Percentiles rank a stretch among this genome's conserved stretches.
Evolutionary conservation across 2,113 vertebrate species (phyloP).

Genomic region (Fulmarus glacialis): DNA sequence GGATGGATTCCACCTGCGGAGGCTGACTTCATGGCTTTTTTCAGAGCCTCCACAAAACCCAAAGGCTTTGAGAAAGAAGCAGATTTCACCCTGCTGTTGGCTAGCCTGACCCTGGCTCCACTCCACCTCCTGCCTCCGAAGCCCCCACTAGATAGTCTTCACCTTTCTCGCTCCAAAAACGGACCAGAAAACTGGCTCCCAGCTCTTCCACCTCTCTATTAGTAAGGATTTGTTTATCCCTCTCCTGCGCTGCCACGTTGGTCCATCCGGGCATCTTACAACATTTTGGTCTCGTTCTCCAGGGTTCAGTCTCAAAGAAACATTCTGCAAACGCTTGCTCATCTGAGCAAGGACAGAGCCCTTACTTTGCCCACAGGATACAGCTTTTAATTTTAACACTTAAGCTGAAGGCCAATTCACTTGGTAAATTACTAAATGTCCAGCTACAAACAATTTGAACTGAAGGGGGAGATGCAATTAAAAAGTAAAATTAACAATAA

Average conservation of each 20-base stretch:
- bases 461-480: not conserved
- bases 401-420: accelerated
- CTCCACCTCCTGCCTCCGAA: not conserved
- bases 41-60: not conserved
- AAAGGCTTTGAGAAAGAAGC: not conserved
- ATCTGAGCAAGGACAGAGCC: not conserved
- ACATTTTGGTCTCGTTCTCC: not conserved
- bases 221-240: not conserved
- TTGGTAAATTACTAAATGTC: not conserved
- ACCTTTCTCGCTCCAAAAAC: not conserved
- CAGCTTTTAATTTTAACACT: not conserved
- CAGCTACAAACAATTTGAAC: not conserved
- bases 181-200: not conserved
- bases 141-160: not conserved
- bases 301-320: not conserved
- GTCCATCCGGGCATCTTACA: not conserved
- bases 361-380: not conserved
- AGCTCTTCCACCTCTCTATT: not conserved
- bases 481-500: not conserved
- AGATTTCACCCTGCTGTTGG: not conserved
- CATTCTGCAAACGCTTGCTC: not conserved
- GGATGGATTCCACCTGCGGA: not conserved
- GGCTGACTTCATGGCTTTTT: not conserved
- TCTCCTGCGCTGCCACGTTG: not conserved
- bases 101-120: not conserved